phyloP scores from a whole-genome alignment of 1,140 invertebrate genomes.

The Zaprionus gabonicus region DNA sequence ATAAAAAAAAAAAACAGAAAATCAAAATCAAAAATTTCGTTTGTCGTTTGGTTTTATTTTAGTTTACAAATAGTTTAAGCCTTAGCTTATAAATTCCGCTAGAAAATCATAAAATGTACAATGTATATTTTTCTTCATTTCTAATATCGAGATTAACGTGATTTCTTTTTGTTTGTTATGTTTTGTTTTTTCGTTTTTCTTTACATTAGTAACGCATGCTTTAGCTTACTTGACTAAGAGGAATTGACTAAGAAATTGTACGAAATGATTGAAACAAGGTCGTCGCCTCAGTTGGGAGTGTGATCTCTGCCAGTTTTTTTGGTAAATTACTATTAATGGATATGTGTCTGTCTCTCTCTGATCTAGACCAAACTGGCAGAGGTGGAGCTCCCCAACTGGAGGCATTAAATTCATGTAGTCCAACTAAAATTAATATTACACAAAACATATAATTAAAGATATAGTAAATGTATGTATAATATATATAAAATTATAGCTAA shows the following conservation, averaged over 20 bases:
- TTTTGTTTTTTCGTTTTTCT: conserved; percentile 28
- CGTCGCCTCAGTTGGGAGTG: background rate
- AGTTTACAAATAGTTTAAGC: conserved; percentile 37
- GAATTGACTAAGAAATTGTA: conserved; percentile 61
- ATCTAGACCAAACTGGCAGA: conserved; percentile 33
- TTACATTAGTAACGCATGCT: conserved; percentile 47
- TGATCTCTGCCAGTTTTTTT: background rate
- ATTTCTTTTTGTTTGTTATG: conserved; percentile 38
- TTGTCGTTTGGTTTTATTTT: conserved; percentile 54
- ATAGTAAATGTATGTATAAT: conserved; percentile 10
- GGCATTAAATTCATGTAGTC: conserved; percentile 61
- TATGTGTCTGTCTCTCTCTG: conserved; percentile 45
- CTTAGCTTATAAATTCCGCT: conserved; percentile 78
- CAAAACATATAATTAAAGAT: conserved; percentile 12
- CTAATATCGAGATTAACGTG: conserved; percentile 69
- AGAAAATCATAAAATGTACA: conserved; percentile 64
- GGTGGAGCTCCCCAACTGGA: conserved; percentile 13
- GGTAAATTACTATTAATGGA: conserved; percentile 31
- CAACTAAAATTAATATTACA: conserved; percentile 48
- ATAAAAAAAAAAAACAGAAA: conserved; percentile 33
- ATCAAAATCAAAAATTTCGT: conserved; percentile 43
- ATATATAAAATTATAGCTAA: conserved; percentile 34
- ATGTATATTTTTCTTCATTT: conserved; percentile 22
- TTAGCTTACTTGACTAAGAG: conserved; percentile 54
- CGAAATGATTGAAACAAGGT: conserved; percentile 39